Evolutionary conservation across 2,888 invertebrate genomes (phyloP), one percentile per base, ranked within the genome.

Genomic region (Tinea pellionella): DNA sequence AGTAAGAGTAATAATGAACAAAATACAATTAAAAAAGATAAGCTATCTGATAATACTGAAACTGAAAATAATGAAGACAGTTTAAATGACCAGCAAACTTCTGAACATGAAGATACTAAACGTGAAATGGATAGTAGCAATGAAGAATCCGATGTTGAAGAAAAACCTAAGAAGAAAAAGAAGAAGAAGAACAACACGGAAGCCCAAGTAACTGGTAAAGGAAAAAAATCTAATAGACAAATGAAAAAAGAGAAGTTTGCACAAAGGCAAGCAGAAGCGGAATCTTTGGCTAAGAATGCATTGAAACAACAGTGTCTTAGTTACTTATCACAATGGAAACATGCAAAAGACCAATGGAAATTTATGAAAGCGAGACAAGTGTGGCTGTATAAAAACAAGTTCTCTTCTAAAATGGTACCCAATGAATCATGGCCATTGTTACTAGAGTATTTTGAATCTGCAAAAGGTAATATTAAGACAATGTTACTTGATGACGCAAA

Each of bases 301-400:
- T 83, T 90, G 11, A 90, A 90, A 66, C 77, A 89, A 53, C 90
- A 90, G 62, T 91, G 91, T 62, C 78, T 91, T 15, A 90, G 86
- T 68, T 94, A 94, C 70, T 72, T 94, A 59, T 90, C 90, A 1
- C 89, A 91, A 68, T 95, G 95, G 94, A 92, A 93, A 73, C 87
- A 93, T 69, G 88, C 90, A 62, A 89, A 79, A 64, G 78, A 77
- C 53, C 89, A 92, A 66, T 95, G 95, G 95, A 95, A 94, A 74
- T 95, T 95, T 72, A 92, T 92, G 76, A 95, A 95, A 75, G 76
- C 91, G 0, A 90, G 90, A 62, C 95, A 95, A 79, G 89, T 92
- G n/a, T 94, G 93, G 89, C 80, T 95, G 59, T 90, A 90, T 65
- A 91, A 92, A 64, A 89, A 93, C 67, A 89, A 93, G 66, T 90